Base-by-base conservation (phyloP, 2,797 vertebrate genomes). In the Odontamblyopus rebecca region DNA sequence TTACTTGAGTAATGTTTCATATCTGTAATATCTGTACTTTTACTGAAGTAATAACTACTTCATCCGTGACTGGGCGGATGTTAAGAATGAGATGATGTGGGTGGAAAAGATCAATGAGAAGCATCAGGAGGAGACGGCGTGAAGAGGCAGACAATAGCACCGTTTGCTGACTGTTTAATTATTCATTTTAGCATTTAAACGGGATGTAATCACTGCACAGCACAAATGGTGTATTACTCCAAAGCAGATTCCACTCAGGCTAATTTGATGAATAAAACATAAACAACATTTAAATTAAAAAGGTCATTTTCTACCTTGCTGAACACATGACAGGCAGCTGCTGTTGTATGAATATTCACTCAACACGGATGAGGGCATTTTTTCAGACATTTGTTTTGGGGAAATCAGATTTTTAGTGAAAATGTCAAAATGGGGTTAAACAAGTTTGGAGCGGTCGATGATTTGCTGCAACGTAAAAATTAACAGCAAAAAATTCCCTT, bases 151-250 rank as follows among this genome's bases (percentile, higher is more conserved):
- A 80, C 76, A 65, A 67, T 72, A 78, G n/a, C 12, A 71, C 72
- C n/a, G 6, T 79, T 68, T 77, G 71, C 77, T 71, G 30, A 27
- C 66, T 83, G 67, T 68, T 79, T 79, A 88, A 87, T 88, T 82
- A 81, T 82, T 83, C 29, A 75, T 83, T 71, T 71, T 12, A 65
- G 62, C 67, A 75, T 78, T 77, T 77, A 78, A 79, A 48, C 62
- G 15, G 71, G 73, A 64, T 19, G 67, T 74, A 78, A 71, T 73
- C 54, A 77, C 38, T 29, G 51, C 61, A 63, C 35, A 72, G 67
- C 62, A 70, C 57, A 60, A 61, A 72, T 61, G 19, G 48, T 8
- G 0, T 13, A n/a, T 18, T 19, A 61, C 48, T 44, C 32, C 0
- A 71, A 61, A 76, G 57, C 29, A 38, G 44, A 35, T 70, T 67